Percentiles rank a stretch among this genome's conserved stretches.
phyloP scores from a whole-genome alignment of 2,797 vertebrate species.

The Sebastolobus altivelis region DNA sequence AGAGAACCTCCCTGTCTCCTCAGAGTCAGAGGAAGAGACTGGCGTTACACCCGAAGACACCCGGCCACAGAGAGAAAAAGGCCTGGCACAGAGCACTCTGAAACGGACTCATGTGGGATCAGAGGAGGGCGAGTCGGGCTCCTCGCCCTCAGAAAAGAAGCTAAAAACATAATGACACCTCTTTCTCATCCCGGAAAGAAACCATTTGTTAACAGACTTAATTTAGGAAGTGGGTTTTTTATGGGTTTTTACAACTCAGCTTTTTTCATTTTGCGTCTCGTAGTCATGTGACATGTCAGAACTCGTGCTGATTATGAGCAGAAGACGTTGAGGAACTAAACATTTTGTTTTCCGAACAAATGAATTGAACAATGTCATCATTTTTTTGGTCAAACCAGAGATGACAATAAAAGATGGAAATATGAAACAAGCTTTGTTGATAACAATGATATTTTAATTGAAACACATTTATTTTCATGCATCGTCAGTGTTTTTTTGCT shows the following conservation, averaged over 20 bases:
- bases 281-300: constrained; percentile 22
- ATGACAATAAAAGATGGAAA: constrained; percentile 65
- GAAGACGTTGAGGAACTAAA: constrained; percentile 17
- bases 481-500: constrained; percentile 47
- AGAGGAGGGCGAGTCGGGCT: constrained; percentile 88
- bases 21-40: constrained; percentile 71
- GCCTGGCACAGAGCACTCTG: constrained; percentile 53
- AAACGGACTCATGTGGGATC: constrained; percentile 89
- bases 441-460: constrained; percentile 56
- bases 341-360: constrained; percentile 49
- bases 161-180: constrained; percentile 89
- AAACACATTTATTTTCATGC: constrained; percentile 61
- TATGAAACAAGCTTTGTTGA: constrained; percentile 44
- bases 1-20: constrained; percentile 69
- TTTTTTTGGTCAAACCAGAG: constrained; percentile 58
- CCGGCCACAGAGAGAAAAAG: constrained; percentile 60
- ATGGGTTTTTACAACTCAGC: constrained; percentile 68
- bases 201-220: constrained; percentile 49
- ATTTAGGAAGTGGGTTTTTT: constrained; percentile 67
- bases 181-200: constrained; percentile 17
- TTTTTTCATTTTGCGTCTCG: constrained; percentile 50
- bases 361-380: constrained; percentile 39
- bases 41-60: constrained; percentile 42
- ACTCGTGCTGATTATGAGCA: constrained; percentile 28
- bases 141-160: constrained; percentile 94